Conservation (phyloP, 2,888 invertebrate species). For the Loripinus fragilis region DNA sequence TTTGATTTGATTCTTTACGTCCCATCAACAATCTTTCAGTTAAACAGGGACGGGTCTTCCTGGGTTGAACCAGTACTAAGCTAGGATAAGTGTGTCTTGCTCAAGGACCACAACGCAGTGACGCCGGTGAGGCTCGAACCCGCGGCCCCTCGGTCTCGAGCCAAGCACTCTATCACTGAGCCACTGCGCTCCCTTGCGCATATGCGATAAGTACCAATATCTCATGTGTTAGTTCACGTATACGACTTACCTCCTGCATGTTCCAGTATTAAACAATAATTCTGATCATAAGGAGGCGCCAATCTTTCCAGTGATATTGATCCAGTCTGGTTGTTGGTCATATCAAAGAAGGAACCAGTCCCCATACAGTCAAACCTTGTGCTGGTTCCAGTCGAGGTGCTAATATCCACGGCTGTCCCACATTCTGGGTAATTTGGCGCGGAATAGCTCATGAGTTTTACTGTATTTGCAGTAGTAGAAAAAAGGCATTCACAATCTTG, state of each 20-base stretch:
- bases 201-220: no score
- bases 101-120: no score
- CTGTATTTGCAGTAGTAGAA: slow-evolving; percentile 38
- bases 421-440: slow-evolving; percentile 53
- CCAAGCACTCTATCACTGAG: no score
- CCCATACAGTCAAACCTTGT: slow-evolving; percentile 49
- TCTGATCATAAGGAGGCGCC: slow-evolving; percentile 37
- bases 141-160: no score
- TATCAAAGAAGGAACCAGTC: slow-evolving; percentile 55
- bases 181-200: no score
- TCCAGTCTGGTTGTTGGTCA: slow-evolving; percentile 39
- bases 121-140: no score
- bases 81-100: no score
- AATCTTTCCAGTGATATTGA: slow-evolving; percentile 38
- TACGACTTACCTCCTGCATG: slow-evolving; percentile 51
- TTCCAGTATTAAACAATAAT: slow-evolving; percentile 55
- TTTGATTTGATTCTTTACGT: no score
- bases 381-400: slow-evolving; percentile 36
- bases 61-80: no score
- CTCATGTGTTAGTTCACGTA: no score
- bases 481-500: slow-evolving; percentile 47
- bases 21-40: no score
- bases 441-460: slow-evolving; percentile 41
- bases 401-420: slow-evolving; percentile 47
- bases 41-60: no score